Evolutionary conservation across 2,888 invertebrate species (phyloP).

Genomic region (Melipona beecheii): DNA sequence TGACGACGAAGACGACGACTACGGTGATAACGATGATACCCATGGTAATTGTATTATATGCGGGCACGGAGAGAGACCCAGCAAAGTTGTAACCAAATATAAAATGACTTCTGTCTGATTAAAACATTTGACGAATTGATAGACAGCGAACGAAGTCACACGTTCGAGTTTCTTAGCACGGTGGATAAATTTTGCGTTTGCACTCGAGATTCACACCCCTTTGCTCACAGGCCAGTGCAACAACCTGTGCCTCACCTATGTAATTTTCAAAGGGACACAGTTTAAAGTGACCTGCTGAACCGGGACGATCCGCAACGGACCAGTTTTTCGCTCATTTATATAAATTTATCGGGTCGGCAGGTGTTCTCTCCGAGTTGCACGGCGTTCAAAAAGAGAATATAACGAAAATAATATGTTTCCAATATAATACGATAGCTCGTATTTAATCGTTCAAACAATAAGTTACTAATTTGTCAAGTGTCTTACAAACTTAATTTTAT

Average conservation of each 20-base stretch:
- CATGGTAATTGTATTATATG: constrained; percentile 24
- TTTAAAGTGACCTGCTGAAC: constrained; percentile 43
- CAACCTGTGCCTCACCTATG: constrained; percentile 48
- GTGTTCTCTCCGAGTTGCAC: constrained; percentile 7
- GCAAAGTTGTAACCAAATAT: constrained; percentile 72
- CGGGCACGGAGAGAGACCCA: constrained; percentile 37
- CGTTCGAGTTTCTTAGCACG: constrained; percentile 70
- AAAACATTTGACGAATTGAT: constrained; percentile 78
- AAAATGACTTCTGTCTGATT: constrained; percentile 71
- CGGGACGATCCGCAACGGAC: constrained; percentile 13
- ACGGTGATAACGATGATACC: background rate
- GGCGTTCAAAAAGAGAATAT: background rate
- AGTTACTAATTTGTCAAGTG: background rate
- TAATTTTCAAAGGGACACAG: constrained; percentile 57
- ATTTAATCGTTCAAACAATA: background rate
- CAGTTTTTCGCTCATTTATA: constrained; percentile 53
- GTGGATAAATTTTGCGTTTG: constrained; percentile 74
- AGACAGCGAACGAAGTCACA: constrained; percentile 76
- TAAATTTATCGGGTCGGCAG: constrained; percentile 47
- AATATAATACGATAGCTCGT: background rate
- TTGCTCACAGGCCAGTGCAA: constrained; percentile 51
- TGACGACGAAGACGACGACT: background rate
- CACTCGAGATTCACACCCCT: constrained; percentile 67
- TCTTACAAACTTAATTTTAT: background rate
- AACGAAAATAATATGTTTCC: constrained; percentile 13